Evolutionary conservation across 2,888 invertebrate genomes (phyloP).

Genomic region (Callyntrura sp.): DNA sequence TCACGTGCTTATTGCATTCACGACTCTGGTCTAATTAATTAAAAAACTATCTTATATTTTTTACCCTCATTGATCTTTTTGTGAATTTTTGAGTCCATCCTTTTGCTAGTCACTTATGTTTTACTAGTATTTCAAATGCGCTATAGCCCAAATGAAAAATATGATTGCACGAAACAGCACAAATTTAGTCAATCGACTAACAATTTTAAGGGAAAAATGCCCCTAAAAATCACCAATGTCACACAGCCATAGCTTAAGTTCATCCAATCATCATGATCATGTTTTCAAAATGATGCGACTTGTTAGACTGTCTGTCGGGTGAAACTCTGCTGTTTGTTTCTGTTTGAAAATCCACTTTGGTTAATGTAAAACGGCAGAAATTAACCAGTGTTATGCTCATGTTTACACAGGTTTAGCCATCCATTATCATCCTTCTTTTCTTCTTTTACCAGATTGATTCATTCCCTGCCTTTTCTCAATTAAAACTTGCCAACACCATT

Average conservation of each 20-base stretch:
- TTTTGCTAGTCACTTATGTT: too few relatives aligned
- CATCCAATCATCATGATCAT: slow-evolving; percentile 1
- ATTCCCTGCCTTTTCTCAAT: slow-evolving; percentile 52
- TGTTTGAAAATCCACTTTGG: slow-evolving; percentile 57
- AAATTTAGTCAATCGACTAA: background rate
- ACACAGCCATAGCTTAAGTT: background rate
- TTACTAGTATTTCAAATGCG: too few relatives aligned
- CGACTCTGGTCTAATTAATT: too few relatives aligned
- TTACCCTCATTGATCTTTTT: too few relatives aligned
- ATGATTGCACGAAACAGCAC: background rate
- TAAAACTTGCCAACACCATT: slow-evolving; percentile 46
- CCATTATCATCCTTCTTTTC: slow-evolving; percentile 76
- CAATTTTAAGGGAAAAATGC: background rate
- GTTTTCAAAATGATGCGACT: slow-evolving; percentile 61
- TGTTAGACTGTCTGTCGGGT: slow-evolving; percentile 71
- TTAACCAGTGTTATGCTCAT: slow-evolving; percentile 72
- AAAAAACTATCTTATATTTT: too few relatives aligned
- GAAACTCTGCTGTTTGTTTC: slow-evolving; percentile 71
- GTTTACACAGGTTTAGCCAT: slow-evolving; percentile 75
- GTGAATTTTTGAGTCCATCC: too few relatives aligned
- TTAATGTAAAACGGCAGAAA: slow-evolving; percentile 73
- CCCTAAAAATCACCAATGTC: background rate
- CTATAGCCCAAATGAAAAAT: too few relatives aligned
- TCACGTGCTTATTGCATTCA: too few relatives aligned
- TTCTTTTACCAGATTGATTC: slow-evolving; percentile 32